A percentile compares a stretch with the other conserved stretches of the same genome.
Evolutionary conservation across 37 sponge, comb jelly and placozoan species (phyloP).

Genomic region (Hormiphora californensis): DNA sequence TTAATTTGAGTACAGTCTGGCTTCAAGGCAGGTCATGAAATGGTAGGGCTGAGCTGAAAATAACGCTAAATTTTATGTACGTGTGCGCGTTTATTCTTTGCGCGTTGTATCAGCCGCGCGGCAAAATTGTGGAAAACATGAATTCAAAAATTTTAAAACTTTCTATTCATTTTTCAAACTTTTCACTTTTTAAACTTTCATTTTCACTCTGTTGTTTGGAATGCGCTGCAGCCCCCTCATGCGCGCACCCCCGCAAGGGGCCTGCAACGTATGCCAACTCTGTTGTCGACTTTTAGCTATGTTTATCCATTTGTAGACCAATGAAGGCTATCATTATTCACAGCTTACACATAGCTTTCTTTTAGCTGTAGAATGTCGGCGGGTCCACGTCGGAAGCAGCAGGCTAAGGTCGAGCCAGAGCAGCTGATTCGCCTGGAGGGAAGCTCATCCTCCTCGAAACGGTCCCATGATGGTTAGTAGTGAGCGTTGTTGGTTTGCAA

Average conservation of each 20-base stretch:
- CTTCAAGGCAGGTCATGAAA: too few relatives aligned
- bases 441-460: constrained; percentile 34
- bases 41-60: too few relatives aligned
- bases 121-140: too few relatives aligned
- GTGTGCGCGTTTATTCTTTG: too few relatives aligned
- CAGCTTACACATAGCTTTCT: background rate
- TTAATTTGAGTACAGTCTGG: too few relatives aligned
- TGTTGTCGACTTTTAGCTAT: too few relatives aligned
- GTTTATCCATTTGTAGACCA: too few relatives aligned
- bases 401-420: constrained; percentile 1
- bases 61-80: too few relatives aligned
- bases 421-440: constrained; percentile 36
- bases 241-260: background rate
- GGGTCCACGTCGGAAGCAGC: background rate
- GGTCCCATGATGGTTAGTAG: background rate
- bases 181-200: background rate
- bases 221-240: background rate
- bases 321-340: too few relatives aligned
- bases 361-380: background rate
- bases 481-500: background rate
- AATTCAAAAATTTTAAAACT: background rate
- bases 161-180: background rate
- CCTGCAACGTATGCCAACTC: background rate
- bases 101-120: too few relatives aligned
- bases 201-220: background rate